Percentiles rank a stretch among this genome's conserved stretches.
Evolutionary conservation across 2,113 vertebrate species (phyloP).

Genomic region (Epinephelus moara): DNA sequence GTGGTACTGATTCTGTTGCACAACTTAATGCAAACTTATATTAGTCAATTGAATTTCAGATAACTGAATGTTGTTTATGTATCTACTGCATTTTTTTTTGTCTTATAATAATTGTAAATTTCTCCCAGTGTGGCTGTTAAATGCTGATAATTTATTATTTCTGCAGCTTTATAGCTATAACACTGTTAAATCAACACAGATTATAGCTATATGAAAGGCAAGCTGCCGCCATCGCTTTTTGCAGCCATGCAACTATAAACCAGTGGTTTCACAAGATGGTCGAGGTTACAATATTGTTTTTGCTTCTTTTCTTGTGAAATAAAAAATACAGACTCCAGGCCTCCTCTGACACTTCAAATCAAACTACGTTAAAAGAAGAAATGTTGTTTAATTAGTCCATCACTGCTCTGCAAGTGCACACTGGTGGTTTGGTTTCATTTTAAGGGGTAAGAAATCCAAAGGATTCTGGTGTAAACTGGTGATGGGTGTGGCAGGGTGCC

Average conservation of each 20-base stretch:
- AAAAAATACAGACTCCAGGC: not conserved
- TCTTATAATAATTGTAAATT: not conserved
- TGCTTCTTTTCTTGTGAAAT: not conserved
- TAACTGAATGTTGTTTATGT: not conserved
- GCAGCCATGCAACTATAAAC: not conserved
- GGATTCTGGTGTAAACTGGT: constrained; percentile 15
- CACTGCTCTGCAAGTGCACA: not conserved
- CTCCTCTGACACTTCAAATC: not conserved
- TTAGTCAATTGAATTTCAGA: not conserved
- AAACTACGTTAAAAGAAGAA: not conserved
- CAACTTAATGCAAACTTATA: not conserved
- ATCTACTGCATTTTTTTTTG: not conserved
- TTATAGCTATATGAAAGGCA: not conserved
- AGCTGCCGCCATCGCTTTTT: not conserved
- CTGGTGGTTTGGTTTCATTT: not conserved
- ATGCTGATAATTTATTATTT: not conserved
- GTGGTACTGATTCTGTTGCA: not conserved
- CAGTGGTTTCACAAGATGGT: not conserved
- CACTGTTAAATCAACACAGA: not conserved
- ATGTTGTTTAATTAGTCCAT: not conserved
- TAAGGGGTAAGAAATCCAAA: not conserved
- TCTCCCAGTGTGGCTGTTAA: not conserved
- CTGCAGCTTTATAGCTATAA: not conserved
- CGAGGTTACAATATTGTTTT: not conserved
- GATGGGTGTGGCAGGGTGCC: constrained; percentile 19